Evolutionary conservation across 2,113 vertebrate genomes (phyloP).

Genomic region (Mohoua ochrocephala): DNA sequence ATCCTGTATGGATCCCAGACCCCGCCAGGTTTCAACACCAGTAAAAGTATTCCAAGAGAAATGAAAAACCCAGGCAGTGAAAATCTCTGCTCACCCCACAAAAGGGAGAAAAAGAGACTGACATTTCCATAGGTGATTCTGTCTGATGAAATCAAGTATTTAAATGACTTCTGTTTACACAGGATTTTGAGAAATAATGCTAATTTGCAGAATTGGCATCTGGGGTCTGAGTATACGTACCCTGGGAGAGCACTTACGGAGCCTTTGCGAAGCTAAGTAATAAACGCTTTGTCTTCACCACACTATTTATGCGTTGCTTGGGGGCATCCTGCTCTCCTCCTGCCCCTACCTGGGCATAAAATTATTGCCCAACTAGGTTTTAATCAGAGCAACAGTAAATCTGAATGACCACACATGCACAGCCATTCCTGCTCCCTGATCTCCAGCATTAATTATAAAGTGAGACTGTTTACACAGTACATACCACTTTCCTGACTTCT

Average conservation of each 20-base stretch:
- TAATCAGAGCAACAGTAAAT: conserved; percentile 71
- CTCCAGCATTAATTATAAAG: conserved; percentile 39
- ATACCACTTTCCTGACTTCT: conserved; percentile 39
- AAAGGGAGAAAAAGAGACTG: conserved; percentile 40
- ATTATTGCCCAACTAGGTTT: conserved; percentile 57
- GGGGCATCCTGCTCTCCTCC: conserved; percentile 71
- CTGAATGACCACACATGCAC: conserved; percentile 52
- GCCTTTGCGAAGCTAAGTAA: conserved; percentile 71
- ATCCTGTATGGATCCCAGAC: not conserved
- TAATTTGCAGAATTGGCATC: conserved; percentile 66
- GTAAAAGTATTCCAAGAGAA: conserved; percentile 28
- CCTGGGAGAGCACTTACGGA: conserved; percentile 68
- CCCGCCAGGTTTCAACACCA: conserved; percentile 6
- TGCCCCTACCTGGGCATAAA: conserved; percentile 72
- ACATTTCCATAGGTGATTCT: conserved; percentile 7
- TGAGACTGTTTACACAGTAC: conserved; percentile 12
- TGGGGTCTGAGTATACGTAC: conserved; percentile 39
- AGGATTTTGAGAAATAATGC: conserved; percentile 70
- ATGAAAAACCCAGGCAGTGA: conserved; percentile 25
- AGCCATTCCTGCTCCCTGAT: conserved; percentile 11
- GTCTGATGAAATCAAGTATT: conserved; percentile 59
- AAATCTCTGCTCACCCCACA: conserved; percentile 37
- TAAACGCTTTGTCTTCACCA: conserved; percentile 79
- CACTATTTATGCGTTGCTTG: conserved; percentile 79
- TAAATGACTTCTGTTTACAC: conserved; percentile 59